Evolutionary conservation across 2,888 invertebrate species (phyloP).

Genomic region (Andricus quercusramuli): DNA sequence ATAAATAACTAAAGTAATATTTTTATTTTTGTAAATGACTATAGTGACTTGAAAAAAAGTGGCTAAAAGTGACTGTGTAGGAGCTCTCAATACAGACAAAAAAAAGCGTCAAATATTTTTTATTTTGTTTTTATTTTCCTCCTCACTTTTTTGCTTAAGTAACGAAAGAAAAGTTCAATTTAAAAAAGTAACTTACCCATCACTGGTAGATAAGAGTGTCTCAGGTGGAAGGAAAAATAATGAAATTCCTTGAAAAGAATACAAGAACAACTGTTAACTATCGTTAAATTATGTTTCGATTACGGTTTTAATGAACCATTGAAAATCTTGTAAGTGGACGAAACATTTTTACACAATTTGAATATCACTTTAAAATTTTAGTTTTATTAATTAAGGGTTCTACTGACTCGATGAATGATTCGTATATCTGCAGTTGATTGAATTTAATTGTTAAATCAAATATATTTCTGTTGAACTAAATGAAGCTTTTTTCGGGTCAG

Average conservation of each 20-base stretch:
- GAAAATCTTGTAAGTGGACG: background rate
- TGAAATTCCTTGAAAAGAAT: slow-evolving; percentile 9
- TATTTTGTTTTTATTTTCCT: no score
- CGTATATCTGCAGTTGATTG: slow-evolving; percentile 3
- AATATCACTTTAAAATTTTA: background rate
- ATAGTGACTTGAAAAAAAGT: no score
- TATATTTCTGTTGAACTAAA: slow-evolving; percentile 26
- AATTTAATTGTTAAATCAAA: slow-evolving; percentile 8
- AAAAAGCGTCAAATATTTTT: no score
- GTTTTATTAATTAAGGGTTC: background rate
- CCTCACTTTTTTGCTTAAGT: no score
- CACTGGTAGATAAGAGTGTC: slow-evolving; percentile 13
- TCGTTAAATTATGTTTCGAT: slow-evolving; percentile 10
- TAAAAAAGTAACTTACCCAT: no score
- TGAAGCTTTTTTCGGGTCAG: slow-evolving; percentile 13
- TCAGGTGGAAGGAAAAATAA: background rate
- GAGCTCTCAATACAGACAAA: no score
- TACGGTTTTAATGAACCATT: background rate
- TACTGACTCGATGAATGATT: slow-evolving; percentile 9
- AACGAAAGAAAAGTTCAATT: no score
- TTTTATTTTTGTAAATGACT: no score
- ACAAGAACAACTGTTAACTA: slow-evolving; percentile 14
- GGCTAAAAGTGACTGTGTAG: no score
- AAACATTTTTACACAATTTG: slow-evolving; percentile 3
- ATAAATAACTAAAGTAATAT: no score